Base-by-base conservation (phyloP, 1,140 invertebrate species). In the Solenopsis fugax region DNA sequence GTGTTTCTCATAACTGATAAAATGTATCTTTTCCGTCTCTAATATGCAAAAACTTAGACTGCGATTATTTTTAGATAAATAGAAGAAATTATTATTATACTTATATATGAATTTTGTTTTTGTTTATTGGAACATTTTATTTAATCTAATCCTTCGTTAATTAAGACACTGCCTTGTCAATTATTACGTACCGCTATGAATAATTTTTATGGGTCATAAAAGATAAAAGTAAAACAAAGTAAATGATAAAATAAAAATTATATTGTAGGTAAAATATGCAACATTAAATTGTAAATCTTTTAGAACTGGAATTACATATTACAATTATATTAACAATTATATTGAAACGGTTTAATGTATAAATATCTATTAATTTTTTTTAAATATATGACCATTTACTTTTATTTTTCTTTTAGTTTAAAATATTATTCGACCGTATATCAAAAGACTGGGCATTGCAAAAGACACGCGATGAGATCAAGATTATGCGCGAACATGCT, bases 371-470 rank as follows among this genome's bases (percentile, higher is more conserved):
- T 29, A 29, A 29, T 1, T 41, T 41, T 41, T 41, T 41, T 24
- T 7, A 37, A 41, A 45, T 29, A 56, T 21, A 54, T 37, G 4
- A 41, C 37, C 24, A 12, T 21, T 16, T 6, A 69, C 6, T 71
- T 71, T 29, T 50, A 13, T 10, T 2, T 78, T 18, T 37, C 18
- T 78, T 78, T 65, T 21, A 78, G 76, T 37, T 16, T 50, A 65
- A 13, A 65, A 18, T 65, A 78, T 34, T 65, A 48, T 65, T 64
- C 24, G 60, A 78, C 0, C 9, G 3, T n/a, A 77, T 77, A 16
- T 77, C 24, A 41, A 34, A 34, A 34, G 76, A 78, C 6, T 78
- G 76, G 76, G 24, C 60, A 2, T 78, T 78, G 18, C 76, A 37
- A 52, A 78, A 78, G n/a, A 65, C 58, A 60, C 2, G 21, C 1